Evolutionary conservation across 2,888 invertebrate genomes (phyloP), one percentile per base, ranked within the genome.

Genomic region (Stenichneumon culpator): DNA sequence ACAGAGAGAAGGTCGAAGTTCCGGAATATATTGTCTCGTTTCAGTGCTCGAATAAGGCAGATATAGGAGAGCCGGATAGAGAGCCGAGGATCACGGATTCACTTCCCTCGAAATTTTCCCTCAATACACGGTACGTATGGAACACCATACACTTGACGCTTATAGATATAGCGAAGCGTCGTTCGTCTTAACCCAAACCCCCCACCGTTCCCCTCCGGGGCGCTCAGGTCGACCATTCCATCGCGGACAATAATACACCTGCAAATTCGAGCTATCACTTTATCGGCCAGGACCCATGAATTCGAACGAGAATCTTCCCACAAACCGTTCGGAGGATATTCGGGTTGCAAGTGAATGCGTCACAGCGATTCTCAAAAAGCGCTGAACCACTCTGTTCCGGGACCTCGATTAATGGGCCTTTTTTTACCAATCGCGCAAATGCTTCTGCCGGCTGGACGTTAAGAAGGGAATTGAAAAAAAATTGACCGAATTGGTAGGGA

Each of bases 1-100:
- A 50, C 44, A 77, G 77, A 63, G 60, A n/a, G n/a, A 83, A 82
- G 82, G 78, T 79, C 83, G 80, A 83, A 86, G 82, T 83, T 86
- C 77, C 72, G 72, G 82, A 86, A 86, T 86, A 86, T 79, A 86
- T 86, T 86, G 85, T 86, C 82, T 82, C 82, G 85, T 86, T 86
- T 80, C 85, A 52, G 60, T 82, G 82, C 79, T 80, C 85, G 82
- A 80, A 82, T 86, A 82, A 86, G 72, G 85, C 72, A 77, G 73
- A 82, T 70, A 79, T 63, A 52, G 28, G 7, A 32, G 60, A 14
- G 60, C 25, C 25, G 72, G 79, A 82, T 80, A 63, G 79, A 86
- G 75, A 82, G 85, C 79, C 72, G 36, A 11, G 85, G 85, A 82
- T 82, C 85, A 86, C 72, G 82, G 72, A 77, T 86, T 82, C 65